Evolutionary conservation across 2,113 vertebrate species (phyloP).

Genomic region (Turnix velox): DNA sequence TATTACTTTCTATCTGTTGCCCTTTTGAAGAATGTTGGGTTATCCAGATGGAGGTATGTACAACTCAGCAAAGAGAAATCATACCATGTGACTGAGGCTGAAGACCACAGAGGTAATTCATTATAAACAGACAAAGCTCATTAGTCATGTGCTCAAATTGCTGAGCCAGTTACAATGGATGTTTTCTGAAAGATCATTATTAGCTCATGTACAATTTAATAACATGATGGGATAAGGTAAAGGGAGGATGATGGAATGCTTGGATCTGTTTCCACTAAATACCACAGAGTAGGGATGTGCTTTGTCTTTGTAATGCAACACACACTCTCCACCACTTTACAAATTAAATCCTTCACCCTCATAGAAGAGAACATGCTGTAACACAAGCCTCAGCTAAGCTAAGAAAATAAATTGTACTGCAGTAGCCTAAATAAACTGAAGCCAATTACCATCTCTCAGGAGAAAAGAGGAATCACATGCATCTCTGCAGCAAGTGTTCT

Average conservation of each 20-base stretch:
- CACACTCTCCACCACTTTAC: background rate
- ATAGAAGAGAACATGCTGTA: constrained; percentile 17
- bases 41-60: background rate
- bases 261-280: background rate
- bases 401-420: constrained; percentile 50
- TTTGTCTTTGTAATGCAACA: background rate
- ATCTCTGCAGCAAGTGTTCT: constrained; percentile 47
- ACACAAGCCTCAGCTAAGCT: background rate
- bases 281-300: background rate
- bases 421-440: constrained; percentile 50
- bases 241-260: background rate
- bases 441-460: constrained; percentile 40
- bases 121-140: background rate
- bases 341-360: constrained; percentile 17
- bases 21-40: background rate
- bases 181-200: background rate
- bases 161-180: background rate
- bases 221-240: background rate
- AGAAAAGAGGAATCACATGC: constrained; percentile 50
- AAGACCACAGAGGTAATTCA: background rate
- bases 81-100: background rate
- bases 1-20: background rate
- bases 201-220: background rate
- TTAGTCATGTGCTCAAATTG: background rate
- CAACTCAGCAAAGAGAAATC: background rate